Conservation (phyloP, 2,797 vertebrate genomes). For the Sarcophilus harrisii region DNA sequence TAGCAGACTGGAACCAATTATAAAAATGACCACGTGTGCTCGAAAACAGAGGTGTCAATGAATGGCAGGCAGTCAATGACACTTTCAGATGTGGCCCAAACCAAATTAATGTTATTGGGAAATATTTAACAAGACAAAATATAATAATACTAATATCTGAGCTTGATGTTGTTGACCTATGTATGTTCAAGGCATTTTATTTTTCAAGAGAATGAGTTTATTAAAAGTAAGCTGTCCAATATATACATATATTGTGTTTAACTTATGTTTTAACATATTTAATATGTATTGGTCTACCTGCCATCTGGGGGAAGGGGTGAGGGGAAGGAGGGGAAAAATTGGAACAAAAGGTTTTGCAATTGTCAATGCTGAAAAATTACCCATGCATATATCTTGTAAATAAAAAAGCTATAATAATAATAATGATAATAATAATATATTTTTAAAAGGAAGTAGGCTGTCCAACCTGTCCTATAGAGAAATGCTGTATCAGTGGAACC, state of each 20-base stretch:
- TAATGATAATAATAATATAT: too few species aligned
- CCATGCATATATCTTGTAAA: too few species aligned
- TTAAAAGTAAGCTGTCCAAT: not conserved
- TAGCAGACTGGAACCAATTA: not conserved
- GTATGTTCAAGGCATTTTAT: not conserved
- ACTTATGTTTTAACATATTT: too few species aligned
- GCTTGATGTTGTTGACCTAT: not conserved
- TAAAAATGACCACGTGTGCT: not conserved
- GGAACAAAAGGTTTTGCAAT: too few species aligned
- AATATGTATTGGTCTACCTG: too few species aligned
- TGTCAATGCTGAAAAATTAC: too few species aligned
- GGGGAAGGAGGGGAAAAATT: too few species aligned
- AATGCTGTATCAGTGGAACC: not conserved
- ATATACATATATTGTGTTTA: too few species aligned
- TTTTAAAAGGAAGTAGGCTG: too few species aligned
- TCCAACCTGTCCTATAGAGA: not conserved
- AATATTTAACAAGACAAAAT: not conserved
- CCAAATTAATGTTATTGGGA: not conserved
- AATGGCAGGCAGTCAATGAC: not conserved
- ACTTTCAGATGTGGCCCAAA: not conserved
- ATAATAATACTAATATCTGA: not conserved
- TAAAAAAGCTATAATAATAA: too few species aligned
- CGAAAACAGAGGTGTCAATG: not conserved
- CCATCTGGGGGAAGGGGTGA: too few species aligned
- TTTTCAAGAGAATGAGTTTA: not conserved